These are phyloP conservation scores for Rostratula benghalensis DNA, from an alignment of 2,113 vertebrate species.

Conservation along the genomic window DNA sequence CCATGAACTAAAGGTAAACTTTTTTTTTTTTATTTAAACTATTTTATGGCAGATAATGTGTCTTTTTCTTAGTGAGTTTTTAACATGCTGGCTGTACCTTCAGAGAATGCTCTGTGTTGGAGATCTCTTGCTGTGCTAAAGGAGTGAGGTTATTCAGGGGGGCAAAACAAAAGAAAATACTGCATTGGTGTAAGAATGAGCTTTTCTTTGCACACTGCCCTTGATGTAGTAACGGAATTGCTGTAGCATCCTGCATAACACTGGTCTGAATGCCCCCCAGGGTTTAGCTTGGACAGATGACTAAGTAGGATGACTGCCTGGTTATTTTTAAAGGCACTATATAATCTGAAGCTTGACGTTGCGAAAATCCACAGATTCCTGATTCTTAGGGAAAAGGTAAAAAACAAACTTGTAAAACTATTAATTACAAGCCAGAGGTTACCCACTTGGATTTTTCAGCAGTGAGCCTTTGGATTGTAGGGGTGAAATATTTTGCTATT, in stretches of 20 bases:
- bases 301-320: not conserved
- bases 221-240: not conserved
- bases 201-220: not conserved
- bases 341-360: not conserved
- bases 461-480: not conserved
- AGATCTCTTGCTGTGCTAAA: not conserved
- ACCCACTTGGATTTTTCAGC: not conserved
- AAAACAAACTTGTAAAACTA: not conserved
- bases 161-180: fast-evolving
- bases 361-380: not conserved
- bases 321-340: not conserved
- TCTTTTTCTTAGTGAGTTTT: not conserved
- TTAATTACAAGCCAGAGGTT: not conserved
- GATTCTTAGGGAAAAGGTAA: not conserved
- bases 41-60: not conserved
- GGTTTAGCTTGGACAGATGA: not conserved
- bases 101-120: not conserved
- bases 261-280: not conserved
- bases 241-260: not conserved
- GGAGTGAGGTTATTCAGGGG: not conserved
- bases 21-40: not conserved
- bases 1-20: constrained; percentile 93
- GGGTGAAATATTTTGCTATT: not conserved
- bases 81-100: not conserved
- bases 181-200: not conserved